Evolutionary conservation across 2,888 invertebrate genomes (phyloP).

Genomic region (Amphipoea oculea): DNA sequence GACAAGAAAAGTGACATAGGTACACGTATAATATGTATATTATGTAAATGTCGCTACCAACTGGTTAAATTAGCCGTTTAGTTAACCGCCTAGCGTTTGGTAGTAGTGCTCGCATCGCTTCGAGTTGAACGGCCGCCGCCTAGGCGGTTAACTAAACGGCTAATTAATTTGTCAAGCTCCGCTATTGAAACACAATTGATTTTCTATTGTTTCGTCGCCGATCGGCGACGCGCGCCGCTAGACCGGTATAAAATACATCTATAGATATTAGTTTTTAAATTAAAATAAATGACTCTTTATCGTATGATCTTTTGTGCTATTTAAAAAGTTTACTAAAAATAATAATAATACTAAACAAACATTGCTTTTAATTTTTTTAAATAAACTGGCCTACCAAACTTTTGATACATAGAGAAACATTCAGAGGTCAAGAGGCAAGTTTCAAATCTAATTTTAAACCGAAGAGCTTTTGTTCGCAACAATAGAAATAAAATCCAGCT

Average conservation of each 20-base stretch:
- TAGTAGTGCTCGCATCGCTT: too few species aligned
- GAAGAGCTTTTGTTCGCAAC: conserved; percentile 28
- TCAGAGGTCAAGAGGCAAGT: conserved; percentile 11
- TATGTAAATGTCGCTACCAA: neutral
- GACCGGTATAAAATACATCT: neutral
- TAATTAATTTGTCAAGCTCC: too few species aligned
- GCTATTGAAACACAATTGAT: too few species aligned
- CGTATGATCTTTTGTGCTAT: neutral
- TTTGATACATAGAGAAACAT: conserved; percentile 2
- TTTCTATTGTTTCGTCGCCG: too few species aligned
- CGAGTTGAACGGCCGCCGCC: too few species aligned
- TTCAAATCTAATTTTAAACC: conserved; percentile 22
- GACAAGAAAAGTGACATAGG: neutral
- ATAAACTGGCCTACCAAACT: neutral
- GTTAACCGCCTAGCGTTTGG: too few species aligned
- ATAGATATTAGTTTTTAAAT: neutral
- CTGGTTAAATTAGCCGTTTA: too few species aligned
- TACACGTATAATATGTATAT: neutral
- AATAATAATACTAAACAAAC: neutral
- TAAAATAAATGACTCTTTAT: neutral
- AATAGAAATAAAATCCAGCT: conserved; percentile 47
- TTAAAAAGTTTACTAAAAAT: neutral
- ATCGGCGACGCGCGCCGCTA: too few species aligned
- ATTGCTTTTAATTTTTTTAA: neutral
- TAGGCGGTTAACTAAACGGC: too few species aligned